phyloP scores from a whole-genome alignment of 1,140 invertebrate genomes.

The Paramacrobiotus metropolitanus region DNA sequence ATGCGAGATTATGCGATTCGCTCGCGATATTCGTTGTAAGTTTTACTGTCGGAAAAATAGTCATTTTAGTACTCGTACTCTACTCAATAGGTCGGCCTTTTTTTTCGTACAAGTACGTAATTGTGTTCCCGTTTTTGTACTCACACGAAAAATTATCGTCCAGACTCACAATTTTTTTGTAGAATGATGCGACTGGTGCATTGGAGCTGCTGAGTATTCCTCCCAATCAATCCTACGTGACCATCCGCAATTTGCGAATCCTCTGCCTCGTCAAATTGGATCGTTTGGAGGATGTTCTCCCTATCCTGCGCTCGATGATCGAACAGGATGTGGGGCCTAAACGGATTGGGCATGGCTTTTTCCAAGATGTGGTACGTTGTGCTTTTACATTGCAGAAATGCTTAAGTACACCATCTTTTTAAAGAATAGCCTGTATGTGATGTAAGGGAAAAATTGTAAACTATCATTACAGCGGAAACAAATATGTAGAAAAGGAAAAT shows the following conservation, averaged over 20 bases:
- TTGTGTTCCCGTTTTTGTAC: not conserved
- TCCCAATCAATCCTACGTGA: conserved; percentile 33
- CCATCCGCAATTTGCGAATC: conserved; percentile 38
- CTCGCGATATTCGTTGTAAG: not conserved
- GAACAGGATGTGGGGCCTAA: conserved; percentile 26
- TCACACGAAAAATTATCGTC: not conserved
- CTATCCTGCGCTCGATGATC: conserved; percentile 31
- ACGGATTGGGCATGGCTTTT: conserved; percentile 10
- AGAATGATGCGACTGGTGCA: conserved; percentile 33
- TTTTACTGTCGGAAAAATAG: no score
- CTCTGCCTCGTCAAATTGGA: conserved; percentile 32
- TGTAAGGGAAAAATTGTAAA: not conserved
- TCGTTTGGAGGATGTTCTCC: conserved; percentile 36
- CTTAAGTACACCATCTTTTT: conserved; percentile 4
- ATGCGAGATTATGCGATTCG: not conserved
- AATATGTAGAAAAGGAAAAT: not conserved
- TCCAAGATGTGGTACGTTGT: conserved; percentile 10
- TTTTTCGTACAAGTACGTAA: not conserved
- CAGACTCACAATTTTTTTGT: conserved; percentile 8
- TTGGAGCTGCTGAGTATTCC: conserved; percentile 34
- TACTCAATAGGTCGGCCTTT: not conserved
- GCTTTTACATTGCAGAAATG: not conserved
- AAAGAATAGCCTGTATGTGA: not conserved
- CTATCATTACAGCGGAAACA: not conserved
- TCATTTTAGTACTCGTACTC: not conserved